phyloP scores from a whole-genome alignment of 2,113 vertebrate species.

The Oryzias curvinotus region DNA sequence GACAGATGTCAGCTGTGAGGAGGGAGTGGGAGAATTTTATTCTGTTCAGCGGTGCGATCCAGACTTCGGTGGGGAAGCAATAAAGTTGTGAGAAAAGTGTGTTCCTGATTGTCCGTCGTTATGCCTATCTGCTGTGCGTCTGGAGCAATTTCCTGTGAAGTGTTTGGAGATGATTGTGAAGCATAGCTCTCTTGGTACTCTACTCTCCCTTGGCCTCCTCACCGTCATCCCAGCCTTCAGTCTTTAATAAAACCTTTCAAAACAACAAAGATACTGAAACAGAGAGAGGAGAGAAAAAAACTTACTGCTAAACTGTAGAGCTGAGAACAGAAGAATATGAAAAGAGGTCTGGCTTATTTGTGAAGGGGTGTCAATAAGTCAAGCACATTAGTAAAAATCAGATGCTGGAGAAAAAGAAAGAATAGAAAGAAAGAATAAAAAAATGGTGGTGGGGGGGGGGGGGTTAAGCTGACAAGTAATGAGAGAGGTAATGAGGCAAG shows the following conservation, averaged over 20 bases:
- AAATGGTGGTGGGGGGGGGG: no score
- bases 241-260: slow-evolving; percentile 41
- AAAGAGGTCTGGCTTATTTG: background rate
- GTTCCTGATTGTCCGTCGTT: slow-evolving; percentile 9
- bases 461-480: no score
- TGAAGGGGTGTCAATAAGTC: slow-evolving; percentile 5
- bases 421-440: background rate
- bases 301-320: background rate
- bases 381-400: background rate
- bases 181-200: slow-evolving; percentile 20
- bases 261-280: slow-evolving; percentile 5
- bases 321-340: slow-evolving; percentile 4
- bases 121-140: slow-evolving; percentile 24
- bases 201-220: slow-evolving; percentile 7
- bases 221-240: slow-evolving; percentile 14
- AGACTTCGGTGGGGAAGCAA: slow-evolving; percentile 26
- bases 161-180: slow-evolving; percentile 53
- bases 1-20: slow-evolving; percentile 39
- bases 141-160: slow-evolving; percentile 57
- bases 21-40: slow-evolving; percentile 11
- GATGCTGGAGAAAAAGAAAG: background rate
- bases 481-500: background rate
- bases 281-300: background rate
- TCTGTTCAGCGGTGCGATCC: slow-evolving; percentile 19
- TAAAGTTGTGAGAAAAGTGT: slow-evolving; percentile 23